Evolutionary conservation across 2,888 invertebrate genomes (phyloP).

Genomic region (Oligia latruncula): DNA sequence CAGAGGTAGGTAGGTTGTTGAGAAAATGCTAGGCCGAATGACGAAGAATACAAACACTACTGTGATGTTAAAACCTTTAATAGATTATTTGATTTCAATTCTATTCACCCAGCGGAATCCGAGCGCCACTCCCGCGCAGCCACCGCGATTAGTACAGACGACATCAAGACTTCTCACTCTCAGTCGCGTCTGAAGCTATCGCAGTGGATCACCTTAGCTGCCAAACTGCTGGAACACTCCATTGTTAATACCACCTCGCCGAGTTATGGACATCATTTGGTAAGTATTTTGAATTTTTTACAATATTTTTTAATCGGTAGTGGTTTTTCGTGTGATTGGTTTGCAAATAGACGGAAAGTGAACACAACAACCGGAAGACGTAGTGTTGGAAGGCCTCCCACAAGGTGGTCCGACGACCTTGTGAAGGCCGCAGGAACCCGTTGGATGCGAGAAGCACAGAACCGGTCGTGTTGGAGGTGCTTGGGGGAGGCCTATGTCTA

Average conservation of each 20-base stretch:
- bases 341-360: not conserved
- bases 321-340: not conserved
- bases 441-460: too few relatives aligned
- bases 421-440: too few relatives aligned
- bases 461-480: too few relatives aligned
- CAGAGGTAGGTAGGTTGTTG: not conserved
- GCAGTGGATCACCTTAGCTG: conserved; percentile 71
- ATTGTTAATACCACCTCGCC: conserved; percentile 76
- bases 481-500: too few relatives aligned
- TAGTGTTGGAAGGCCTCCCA: too few relatives aligned
- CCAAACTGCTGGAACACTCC: conserved; percentile 68
- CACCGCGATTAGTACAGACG: conserved; percentile 69
- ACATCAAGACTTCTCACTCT: conserved; percentile 75
- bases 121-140: conserved; percentile 72
- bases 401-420: too few relatives aligned
- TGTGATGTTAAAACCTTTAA: not conserved
- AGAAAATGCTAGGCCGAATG: not conserved
- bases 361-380: not conserved
- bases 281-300: conserved; percentile 57
- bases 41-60: too few relatives aligned
- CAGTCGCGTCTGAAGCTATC: conserved; percentile 74
- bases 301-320: not conserved
- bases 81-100: not conserved
- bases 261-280: conserved; percentile 84
- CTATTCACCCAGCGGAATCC: conserved; percentile 73